Base-by-base conservation (phyloP, 2,113 vertebrate species). In the Trematomus loennbergii region DNA sequence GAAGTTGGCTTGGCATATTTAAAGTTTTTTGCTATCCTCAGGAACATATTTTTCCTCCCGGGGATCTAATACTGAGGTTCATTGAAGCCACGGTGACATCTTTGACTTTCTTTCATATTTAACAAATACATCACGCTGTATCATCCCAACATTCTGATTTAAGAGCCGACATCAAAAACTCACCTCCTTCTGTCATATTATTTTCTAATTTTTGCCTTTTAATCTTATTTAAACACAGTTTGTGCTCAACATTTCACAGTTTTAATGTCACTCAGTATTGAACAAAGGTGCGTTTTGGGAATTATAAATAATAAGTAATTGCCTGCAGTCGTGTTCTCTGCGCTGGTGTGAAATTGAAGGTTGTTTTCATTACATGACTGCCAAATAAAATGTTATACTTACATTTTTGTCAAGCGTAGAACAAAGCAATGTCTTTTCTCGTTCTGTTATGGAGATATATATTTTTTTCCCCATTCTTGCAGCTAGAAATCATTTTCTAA, bases 281-380 rank as follows among this genome's bases (percentile, higher is more conserved):
- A 55, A 49, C 16, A 55, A 54, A 18, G 33, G 13, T 20, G 25
- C 18, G 16, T 54, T 65, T 72, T 17, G 50, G 67, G 46, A 71
- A 82, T 77, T 60, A 46, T 45, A 48, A 61, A 55, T 62, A 63
- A 59, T 77, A 49, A 62, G 48, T 29, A 55, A 71, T n/a, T 48
- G 68, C 74, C 53, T 48, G 12, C 10, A 0, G 80, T 25, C 53
- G n/a, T 16, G 17, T 55, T 49, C 36, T 52, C 57, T 49, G 61
- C 40, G n/a, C 25, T 49, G 13, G 48, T 75, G 40, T 68, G 62
- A 72, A 62, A 62, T 62, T 25, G 40, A 72, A 77, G 43, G n/a
- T 55, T 60, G 46, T 49, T 57, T 54, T 74, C 74, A 52, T 54
- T 59, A 61, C 13, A 15, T 13, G 6, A 69, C 59, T 60, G 16